These are phyloP conservation scores for Epinephelus lanceolatus DNA, from an alignment of 2,113 vertebrate species.

Conservation along the genomic window DNA sequence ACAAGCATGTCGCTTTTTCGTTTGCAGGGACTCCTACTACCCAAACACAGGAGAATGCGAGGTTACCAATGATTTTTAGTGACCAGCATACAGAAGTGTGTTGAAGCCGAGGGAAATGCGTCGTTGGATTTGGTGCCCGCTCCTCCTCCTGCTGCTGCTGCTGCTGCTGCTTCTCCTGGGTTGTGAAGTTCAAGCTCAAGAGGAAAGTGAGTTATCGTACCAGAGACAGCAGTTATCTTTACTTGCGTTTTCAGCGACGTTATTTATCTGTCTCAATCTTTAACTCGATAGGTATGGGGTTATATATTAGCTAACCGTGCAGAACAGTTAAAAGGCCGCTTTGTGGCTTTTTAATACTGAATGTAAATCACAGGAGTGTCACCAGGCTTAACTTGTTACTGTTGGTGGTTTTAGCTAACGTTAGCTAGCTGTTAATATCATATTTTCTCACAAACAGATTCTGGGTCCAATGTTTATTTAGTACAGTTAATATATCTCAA, in stretches of 20 bases:
- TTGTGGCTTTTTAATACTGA: background rate
- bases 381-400: background rate
- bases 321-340: too few species aligned
- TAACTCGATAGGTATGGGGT: accelerated
- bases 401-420: constrained; percentile 10
- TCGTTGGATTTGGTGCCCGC: constrained; percentile 28
- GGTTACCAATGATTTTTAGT: background rate
- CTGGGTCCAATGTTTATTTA: too few species aligned
- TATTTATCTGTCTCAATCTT: too few species aligned
- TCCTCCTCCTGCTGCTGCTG: constrained; percentile 8
- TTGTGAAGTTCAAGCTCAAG: constrained; percentile 61
- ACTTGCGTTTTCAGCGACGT: background rate
- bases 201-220: constrained; percentile 72
- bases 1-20: constrained; percentile 52
- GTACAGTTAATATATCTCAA: background rate
- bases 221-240: accelerated
- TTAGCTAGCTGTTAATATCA: background rate
- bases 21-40: background rate
- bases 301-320: too few species aligned
- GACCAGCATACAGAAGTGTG: background rate
- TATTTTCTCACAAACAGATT: background rate
- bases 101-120: constrained; percentile 52
- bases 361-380: constrained; percentile 10
- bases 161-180: constrained; percentile 14
- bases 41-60: constrained; percentile 8